phyloP scores from a whole-genome alignment of 2,113 vertebrate species.

The Ammodytes dubius region DNA sequence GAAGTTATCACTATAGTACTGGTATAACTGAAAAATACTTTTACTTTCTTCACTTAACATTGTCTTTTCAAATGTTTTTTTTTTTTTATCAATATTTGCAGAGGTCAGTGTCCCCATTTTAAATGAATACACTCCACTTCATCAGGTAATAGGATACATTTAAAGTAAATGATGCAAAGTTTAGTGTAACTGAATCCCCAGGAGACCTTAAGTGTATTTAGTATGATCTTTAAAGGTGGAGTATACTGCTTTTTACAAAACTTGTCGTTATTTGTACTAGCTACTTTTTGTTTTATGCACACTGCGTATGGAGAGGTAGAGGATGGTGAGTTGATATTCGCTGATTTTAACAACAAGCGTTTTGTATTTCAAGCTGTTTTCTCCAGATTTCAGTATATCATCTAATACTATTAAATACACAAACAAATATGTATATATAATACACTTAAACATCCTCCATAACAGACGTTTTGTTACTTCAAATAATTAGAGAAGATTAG shows the following conservation, averaged over 20 bases:
- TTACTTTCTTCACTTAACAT: background rate
- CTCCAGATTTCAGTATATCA: too few relatives aligned
- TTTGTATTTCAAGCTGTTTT: too few relatives aligned
- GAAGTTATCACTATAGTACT: background rate
- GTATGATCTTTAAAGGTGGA: background rate
- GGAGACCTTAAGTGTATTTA: background rate
- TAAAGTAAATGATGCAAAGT: background rate
- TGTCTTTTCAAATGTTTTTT: conserved; percentile 6
- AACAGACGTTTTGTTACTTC: background rate
- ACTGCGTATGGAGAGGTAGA: too few relatives aligned
- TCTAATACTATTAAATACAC: too few relatives aligned
- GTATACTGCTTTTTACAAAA: too few relatives aligned
- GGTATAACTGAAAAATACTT: background rate
- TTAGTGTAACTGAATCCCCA: background rate
- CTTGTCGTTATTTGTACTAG: background rate
- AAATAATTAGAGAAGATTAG: conserved; percentile 17
- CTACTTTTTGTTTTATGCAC: too few relatives aligned
- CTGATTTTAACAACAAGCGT: too few relatives aligned
- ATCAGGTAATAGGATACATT: background rate
- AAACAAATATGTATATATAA: too few relatives aligned
- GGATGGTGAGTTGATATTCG: too few relatives aligned
- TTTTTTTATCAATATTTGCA: background rate
- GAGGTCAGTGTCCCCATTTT: background rate
- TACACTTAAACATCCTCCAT: too few relatives aligned
- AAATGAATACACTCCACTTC: background rate